Conservation (phyloP, 2,797 vertebrate genomes). For the Ataeniobius toweri region DNA sequence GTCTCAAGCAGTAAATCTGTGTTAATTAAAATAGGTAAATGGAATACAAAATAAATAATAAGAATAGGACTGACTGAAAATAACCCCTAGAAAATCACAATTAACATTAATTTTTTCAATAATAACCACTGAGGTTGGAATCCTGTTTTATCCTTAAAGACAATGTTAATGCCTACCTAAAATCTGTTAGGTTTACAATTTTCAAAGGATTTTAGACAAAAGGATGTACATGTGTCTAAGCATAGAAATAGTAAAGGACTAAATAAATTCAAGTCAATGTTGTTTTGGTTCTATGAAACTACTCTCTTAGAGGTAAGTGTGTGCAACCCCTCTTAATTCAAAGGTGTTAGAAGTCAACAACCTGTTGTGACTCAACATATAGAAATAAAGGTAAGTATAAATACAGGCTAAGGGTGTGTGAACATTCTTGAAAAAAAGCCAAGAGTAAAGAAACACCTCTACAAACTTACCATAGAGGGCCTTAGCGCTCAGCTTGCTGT, state of each 20-base stretch:
- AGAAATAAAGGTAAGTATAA: slow-evolving; percentile 21
- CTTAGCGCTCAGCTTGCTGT: slow-evolving; percentile 86
- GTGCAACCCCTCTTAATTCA: not conserved
- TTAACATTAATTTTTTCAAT: not conserved
- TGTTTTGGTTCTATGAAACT: slow-evolving; percentile 1
- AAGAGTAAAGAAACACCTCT: slow-evolving; percentile 15
- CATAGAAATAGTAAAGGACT: not conserved
- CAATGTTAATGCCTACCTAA: not conserved
- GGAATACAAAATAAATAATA: not conserved
- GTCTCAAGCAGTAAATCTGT: not conserved
- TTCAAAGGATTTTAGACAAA: not conserved
- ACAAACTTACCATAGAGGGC: slow-evolving; percentile 83
- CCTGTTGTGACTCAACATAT: slow-evolving; percentile 26
- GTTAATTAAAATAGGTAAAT: not conserved
- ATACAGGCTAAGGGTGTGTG: slow-evolving; percentile 10
- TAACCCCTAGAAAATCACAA: not conserved
- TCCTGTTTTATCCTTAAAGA: not conserved
- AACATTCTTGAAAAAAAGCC: slow-evolving; percentile 14
- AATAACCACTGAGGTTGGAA: not conserved
- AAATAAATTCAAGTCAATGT: not conserved
- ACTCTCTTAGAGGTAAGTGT: slow-evolving; percentile 4
- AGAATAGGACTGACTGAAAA: not conserved
- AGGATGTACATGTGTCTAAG: not conserved
- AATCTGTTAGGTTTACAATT: not conserved
- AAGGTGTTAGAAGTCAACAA: not conserved